Evolutionary conservation across 2,888 invertebrate species (phyloP), one percentile per base, ranked within the genome.

Genomic region (Tipula vernalis): DNA sequence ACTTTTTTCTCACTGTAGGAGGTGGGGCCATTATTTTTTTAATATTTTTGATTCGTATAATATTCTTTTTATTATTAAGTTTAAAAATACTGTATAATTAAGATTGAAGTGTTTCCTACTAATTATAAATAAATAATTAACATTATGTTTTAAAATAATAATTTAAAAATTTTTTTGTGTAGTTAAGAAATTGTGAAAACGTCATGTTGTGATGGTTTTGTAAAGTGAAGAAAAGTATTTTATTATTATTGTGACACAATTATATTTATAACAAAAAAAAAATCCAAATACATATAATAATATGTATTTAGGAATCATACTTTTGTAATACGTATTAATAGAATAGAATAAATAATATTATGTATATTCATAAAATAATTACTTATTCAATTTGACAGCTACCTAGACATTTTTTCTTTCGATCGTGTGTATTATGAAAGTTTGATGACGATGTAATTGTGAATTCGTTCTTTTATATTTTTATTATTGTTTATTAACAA

Each of bases 361-460:
- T 71, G 28, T 28, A 28, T 5, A 71, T n/a, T n/a, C 18, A 10
- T 0, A 71, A 28, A 71, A 28, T 57, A 57, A 18, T 28, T 18
- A 57, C 57, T 57, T 28, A 28, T 71, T 71, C 28, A 71, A 10
- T 71, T 28, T 71, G 71, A 71, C 28, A 71, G 71, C 71, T 57
- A n/a, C 13, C 47, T 47, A 51, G 51, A 51, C 71, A 71, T 71
- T 71, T 71, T 71, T 51, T 71, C 3, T 71, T 71, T 71, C 71
- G 71, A 8, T 71, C 71, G 71, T 71, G 12, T 71, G n/a, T 51
- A 51, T 51, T 51, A 71, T 71, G 71, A 71, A 71, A 71, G 71
- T 71, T 71, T 71, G 71, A 71, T 71, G 71, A 71, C 71, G 71
- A 71, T 71, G 71, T 71, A 71, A 71, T 71, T 71, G 71, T 71